Percentiles rank a stretch among this genome's conserved stretches.
phyloP scores from a whole-genome alignment of 1,140 invertebrate species.

The Drosophila virilis region DNA sequence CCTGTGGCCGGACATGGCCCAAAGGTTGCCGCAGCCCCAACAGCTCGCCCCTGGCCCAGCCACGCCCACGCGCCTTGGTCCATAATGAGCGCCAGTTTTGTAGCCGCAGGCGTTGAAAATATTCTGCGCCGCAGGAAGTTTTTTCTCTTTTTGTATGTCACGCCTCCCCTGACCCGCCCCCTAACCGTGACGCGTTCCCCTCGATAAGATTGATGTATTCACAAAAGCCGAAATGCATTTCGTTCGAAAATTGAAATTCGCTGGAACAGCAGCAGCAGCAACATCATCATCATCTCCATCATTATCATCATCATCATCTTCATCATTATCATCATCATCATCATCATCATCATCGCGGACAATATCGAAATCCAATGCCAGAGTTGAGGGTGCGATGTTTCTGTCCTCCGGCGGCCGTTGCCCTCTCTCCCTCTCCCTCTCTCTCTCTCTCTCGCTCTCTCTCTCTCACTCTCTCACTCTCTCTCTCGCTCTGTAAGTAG shows the following conservation, averaged over 20 bases:
- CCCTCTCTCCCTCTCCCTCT: constrained; percentile 16
- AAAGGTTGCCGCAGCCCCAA: constrained; percentile 27
- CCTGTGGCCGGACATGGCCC: constrained; percentile 49
- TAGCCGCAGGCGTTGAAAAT: constrained; percentile 57
- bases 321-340: not conserved
- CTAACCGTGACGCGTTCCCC: not conserved
- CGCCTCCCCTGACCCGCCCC: too few relatives aligned
- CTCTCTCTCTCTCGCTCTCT: too few relatives aligned
- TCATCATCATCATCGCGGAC: constrained; percentile 5
- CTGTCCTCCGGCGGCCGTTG: constrained; percentile 39
- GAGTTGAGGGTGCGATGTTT: constrained; percentile 10
- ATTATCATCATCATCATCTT: too few relatives aligned
- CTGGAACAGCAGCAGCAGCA: constrained; percentile 42
- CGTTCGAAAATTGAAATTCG: constrained; percentile 66
- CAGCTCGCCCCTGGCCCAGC: not conserved
- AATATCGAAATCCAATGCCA: constrained; percentile 34
- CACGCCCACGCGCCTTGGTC: constrained; percentile 46
- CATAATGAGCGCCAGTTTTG: constrained; percentile 62
- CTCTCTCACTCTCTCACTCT: too few relatives aligned
- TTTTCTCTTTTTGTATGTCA: constrained; percentile 36
- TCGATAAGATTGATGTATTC: constrained; percentile 67
- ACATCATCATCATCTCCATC: not conserved
- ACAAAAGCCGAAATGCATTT: constrained; percentile 65
- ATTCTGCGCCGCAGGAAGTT: constrained; percentile 62
- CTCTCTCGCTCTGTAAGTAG: constrained; percentile 51